Percentiles rank a stretch among this genome's conserved stretches.
These are phyloP conservation scores for Drosophila tani DNA, from an alignment of 1,140 invertebrate genomes.

Conservation along the genomic window DNA sequence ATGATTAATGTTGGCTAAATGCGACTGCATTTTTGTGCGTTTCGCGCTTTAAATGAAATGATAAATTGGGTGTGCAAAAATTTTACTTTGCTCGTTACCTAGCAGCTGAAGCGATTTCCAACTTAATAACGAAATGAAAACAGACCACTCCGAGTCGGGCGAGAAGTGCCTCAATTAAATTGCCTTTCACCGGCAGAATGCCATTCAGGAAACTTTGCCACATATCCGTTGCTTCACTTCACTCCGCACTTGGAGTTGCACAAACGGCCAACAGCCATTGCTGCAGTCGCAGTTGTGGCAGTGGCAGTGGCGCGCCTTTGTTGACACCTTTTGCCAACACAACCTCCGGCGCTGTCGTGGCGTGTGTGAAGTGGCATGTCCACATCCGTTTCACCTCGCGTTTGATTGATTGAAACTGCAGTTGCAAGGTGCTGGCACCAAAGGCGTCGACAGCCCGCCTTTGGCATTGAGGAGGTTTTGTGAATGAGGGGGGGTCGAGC, in stretches of 20 bases:
- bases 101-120: slow-evolving; percentile 44
- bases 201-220: slow-evolving; percentile 46
- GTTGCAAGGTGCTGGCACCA: slow-evolving; percentile 45
- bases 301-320: slow-evolving; percentile 46
- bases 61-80: slow-evolving; percentile 64
- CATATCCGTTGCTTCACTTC: slow-evolving; percentile 45
- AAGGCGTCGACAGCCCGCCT: slow-evolving; percentile 47
- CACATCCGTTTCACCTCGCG: slow-evolving; percentile 59
- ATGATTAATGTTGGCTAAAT: slow-evolving; percentile 80
- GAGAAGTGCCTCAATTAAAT: slow-evolving; percentile 62
- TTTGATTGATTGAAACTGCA: slow-evolving; percentile 78
- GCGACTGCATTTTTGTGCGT: slow-evolving; percentile 67
- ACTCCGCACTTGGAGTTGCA: slow-evolving; percentile 47
- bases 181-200: slow-evolving; percentile 51
- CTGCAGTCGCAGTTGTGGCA: slow-evolving; percentile 9
- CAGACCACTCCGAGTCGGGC: slow-evolving; percentile 25
- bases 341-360: slow-evolving; percentile 50
- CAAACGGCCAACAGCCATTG: slow-evolving; percentile 24
- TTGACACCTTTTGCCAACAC: slow-evolving; percentile 53
- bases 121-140: slow-evolving; percentile 50
- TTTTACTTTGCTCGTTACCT: slow-evolving; percentile 22
- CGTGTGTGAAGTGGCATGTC: slow-evolving; percentile 70
- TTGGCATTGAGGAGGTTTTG: slow-evolving; percentile 5
- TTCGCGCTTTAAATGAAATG: slow-evolving; percentile 63
- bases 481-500: not conserved